Conservation (phyloP, 2,113 vertebrate species). For the Malaclemys terrapin region DNA sequence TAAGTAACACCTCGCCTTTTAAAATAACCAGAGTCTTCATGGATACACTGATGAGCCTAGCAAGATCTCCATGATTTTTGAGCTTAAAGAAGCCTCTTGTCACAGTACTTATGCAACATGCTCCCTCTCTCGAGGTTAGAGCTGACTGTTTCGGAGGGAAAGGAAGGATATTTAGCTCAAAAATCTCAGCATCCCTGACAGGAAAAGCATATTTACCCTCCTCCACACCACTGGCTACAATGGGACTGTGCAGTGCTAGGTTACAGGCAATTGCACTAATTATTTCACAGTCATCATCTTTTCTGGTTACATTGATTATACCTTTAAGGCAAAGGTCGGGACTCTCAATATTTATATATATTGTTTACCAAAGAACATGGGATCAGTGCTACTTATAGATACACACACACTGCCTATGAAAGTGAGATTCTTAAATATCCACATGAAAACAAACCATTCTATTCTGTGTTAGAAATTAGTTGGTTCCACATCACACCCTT, state of each 20-base stretch:
- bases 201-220: background rate
- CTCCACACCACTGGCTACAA: rapidly evolving
- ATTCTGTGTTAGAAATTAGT: background rate
- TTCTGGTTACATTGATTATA: background rate
- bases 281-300: rapidly evolving
- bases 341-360: background rate
- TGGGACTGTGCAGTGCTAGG: rapidly evolving
- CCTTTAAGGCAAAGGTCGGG: background rate
- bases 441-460: background rate
- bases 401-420: background rate
- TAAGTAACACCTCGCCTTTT: background rate
- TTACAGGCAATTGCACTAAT: background rate
- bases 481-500: background rate
- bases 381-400: background rate
- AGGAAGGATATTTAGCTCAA: background rate
- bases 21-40: background rate
- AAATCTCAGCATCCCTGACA: background rate
- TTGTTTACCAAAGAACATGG: background rate
- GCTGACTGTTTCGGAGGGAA: background rate
- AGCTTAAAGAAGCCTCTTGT: rapidly evolving
- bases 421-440: background rate
- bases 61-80: background rate
- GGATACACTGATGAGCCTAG: background rate
- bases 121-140: background rate
- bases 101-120: rapidly evolving